phyloP scores from a whole-genome alignment of 1,140 invertebrate genomes.

The Lepidurus arcticus region DNA sequence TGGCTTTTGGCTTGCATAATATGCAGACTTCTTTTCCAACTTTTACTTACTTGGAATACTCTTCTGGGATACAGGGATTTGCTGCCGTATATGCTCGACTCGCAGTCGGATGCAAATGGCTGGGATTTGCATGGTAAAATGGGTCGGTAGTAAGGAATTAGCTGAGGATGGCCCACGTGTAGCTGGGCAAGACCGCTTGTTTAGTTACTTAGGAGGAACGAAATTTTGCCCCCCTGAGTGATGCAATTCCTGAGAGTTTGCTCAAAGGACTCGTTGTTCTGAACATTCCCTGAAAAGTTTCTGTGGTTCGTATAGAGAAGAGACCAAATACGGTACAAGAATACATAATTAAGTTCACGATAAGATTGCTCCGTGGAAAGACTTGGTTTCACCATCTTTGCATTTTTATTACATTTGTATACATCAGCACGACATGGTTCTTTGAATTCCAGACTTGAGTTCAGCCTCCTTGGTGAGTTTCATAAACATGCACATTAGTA shows the following conservation, averaged over 20 bases:
- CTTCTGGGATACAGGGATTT: slow-evolving; percentile 3
- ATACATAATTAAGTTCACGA: slow-evolving; percentile 19
- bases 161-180: not conserved
- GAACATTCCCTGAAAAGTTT: not conserved
- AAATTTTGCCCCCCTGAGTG: not conserved
- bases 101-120: not conserved
- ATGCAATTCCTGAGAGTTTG: slow-evolving; percentile 19
- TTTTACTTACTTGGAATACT: not conserved
- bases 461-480: too few relatives aligned
- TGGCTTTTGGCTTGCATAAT: not conserved
- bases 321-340: slow-evolving; percentile 21
- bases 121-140: slow-evolving; percentile 13
- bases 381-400: not conserved
- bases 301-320: slow-evolving; percentile 11
- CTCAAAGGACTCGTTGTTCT: slow-evolving; percentile 18
- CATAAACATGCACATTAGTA: too few relatives aligned
- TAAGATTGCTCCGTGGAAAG: not conserved
- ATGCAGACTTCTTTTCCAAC: not conserved
- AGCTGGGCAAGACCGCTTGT: not conserved
- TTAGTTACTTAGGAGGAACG: slow-evolving; percentile 18
- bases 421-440: too few relatives aligned
- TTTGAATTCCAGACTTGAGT: too few relatives aligned
- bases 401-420: slow-evolving; percentile 32
- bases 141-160: slow-evolving; percentile 13
- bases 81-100: slow-evolving; percentile 9